phyloP scores from a whole-genome alignment of 2,797 vertebrate species.

The Onychomys torridus region DNA sequence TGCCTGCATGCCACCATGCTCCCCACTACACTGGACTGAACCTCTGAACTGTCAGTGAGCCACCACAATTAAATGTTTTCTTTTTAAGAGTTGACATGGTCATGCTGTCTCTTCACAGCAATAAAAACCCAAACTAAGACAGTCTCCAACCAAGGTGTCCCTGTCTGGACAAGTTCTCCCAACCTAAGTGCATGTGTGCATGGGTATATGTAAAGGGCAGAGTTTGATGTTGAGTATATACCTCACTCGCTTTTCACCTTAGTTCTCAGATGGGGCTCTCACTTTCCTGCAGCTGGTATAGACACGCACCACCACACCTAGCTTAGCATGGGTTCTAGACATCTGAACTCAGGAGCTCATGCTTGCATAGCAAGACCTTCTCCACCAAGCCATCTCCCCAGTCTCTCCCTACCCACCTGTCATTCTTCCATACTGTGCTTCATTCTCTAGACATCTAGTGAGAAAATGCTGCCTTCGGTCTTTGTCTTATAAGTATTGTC shows the following conservation, averaged over 20 bases:
- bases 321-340: neutral
- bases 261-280: neutral
- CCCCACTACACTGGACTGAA: too few relatives aligned
- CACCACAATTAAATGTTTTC: too few relatives aligned
- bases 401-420: neutral
- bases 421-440: neutral
- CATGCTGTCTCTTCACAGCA: too few relatives aligned
- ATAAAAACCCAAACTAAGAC: too few relatives aligned
- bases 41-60: too few relatives aligned
- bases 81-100: too few relatives aligned
- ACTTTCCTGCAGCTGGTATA: neutral
- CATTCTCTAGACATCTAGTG: neutral
- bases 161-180: neutral
- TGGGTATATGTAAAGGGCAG: neutral
- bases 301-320: neutral
- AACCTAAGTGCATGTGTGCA: fast-evolving
- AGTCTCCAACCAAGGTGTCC: neutral
- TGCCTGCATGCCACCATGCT: too few relatives aligned
- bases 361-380: neutral
- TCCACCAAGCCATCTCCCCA: neutral
- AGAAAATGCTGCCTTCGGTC: neutral
- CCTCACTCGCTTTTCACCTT: neutral
- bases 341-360: neutral
- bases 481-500: neutral
- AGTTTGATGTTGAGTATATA: neutral